These are phyloP conservation scores for Cydia amplana DNA, from an alignment of 1,140 invertebrate genomes.

Conservation along the genomic window DNA sequence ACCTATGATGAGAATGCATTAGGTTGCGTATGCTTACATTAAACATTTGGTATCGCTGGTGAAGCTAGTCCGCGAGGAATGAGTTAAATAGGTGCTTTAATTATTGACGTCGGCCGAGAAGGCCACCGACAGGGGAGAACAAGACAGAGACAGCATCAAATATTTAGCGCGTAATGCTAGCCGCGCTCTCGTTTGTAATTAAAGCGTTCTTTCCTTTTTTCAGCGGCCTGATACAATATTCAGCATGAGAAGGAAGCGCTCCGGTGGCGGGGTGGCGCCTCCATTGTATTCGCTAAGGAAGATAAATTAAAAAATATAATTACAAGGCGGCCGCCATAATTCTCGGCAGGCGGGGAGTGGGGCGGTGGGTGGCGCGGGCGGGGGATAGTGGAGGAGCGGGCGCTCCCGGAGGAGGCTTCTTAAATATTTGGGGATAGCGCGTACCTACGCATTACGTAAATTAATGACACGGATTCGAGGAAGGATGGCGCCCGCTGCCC, in stretches of 20 bases:
- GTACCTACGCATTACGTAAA: conserved; percentile 80
- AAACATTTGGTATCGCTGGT: neutral
- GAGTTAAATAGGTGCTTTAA: conserved; percentile 77
- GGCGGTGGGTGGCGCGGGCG: conserved; percentile 55
- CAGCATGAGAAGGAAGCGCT: conserved; percentile 78
- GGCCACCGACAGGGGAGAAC: conserved; percentile 44
- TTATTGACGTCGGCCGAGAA: conserved; percentile 64
- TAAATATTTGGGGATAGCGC: conserved; percentile 80
- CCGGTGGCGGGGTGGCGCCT: conserved; percentile 76
- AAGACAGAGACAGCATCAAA: conserved; percentile 77
- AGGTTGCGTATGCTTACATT: neutral
- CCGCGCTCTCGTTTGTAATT: conserved; percentile 78
- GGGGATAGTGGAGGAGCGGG: conserved; percentile 74
- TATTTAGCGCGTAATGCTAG: conserved; percentile 76
- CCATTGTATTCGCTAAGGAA: conserved; percentile 80
- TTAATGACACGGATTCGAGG: conserved; percentile 80
- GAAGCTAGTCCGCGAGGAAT: conserved; percentile 60
- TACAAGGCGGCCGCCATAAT: conserved; percentile 81
- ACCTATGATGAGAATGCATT: neutral
- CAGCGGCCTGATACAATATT: conserved; percentile 79
- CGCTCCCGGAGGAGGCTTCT: conserved; percentile 78
- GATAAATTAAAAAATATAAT: conserved; percentile 82
- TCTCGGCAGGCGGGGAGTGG: conserved; percentile 73
- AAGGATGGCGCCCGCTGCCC: conserved; percentile 71
- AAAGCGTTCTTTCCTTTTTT: conserved; percentile 79